Percentiles rank a stretch among this genome's conserved stretches.
Evolutionary conservation across 2,888 invertebrate species (phyloP).

Genomic region (Rotaria socialis): DNA sequence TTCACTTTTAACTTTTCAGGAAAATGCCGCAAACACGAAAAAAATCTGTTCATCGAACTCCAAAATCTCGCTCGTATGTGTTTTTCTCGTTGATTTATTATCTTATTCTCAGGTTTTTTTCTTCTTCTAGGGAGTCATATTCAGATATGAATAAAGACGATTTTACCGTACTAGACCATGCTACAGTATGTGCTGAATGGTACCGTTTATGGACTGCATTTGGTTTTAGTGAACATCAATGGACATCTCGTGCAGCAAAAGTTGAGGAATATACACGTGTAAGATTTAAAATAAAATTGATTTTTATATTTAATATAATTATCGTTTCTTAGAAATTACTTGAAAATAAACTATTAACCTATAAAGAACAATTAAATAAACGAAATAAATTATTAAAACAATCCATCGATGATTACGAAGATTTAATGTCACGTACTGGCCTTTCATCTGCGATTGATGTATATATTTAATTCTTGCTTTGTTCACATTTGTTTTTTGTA

Average conservation of each 20-base stretch:
- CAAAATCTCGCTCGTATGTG: neutral
- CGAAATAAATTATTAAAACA: conserved; percentile 3
- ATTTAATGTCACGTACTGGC: neutral
- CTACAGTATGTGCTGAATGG: neutral
- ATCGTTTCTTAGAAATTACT: neutral
- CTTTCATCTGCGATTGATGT: neutral
- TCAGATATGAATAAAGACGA: neutral
- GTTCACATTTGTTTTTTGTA: too few species aligned
- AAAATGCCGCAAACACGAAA: neutral
- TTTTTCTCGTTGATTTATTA: neutral
- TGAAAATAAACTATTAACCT: neutral
- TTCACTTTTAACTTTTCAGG: neutral
- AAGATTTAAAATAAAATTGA: neutral
- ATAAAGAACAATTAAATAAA: conserved; percentile 11
- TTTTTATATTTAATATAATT: neutral
- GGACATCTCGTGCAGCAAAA: neutral
- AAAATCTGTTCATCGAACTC: neutral
- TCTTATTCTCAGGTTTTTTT: neutral
- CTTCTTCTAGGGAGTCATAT: neutral
- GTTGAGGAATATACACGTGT: neutral
- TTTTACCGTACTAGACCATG: neutral
- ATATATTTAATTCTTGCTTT: neutral
- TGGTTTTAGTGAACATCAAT: conserved; percentile 6
- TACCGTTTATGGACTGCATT: neutral
- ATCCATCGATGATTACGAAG: conserved; percentile 8